phyloP scores from a whole-genome alignment of 2,113 vertebrate species.

The Nicator chloris region DNA sequence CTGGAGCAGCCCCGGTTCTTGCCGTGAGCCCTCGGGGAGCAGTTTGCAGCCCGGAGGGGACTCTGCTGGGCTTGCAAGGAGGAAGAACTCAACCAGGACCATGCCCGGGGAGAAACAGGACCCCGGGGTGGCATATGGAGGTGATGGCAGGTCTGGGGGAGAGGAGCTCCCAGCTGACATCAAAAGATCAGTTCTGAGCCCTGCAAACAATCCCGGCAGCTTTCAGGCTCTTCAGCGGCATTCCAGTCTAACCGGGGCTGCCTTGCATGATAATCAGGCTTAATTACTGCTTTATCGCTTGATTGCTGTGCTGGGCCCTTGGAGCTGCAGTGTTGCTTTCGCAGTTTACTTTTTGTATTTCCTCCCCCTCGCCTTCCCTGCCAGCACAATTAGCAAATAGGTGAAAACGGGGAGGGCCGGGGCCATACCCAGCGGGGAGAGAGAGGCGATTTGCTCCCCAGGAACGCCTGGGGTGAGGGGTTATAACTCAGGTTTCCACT shows the following conservation, averaged over 20 bases:
- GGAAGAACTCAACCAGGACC: background rate
- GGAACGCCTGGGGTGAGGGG: background rate
- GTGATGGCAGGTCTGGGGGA: constrained; percentile 20
- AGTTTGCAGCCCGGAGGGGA: background rate
- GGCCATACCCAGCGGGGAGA: background rate
- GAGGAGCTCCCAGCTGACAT: constrained; percentile 67
- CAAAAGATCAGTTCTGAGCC: constrained; percentile 67
- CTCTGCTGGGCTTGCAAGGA: background rate
- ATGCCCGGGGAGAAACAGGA: background rate
- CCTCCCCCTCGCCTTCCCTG: constrained; percentile 12
- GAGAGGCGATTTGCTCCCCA: background rate
- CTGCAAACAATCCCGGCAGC: constrained; percentile 66
- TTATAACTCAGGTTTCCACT: background rate
- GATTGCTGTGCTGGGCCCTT: constrained; percentile 71
- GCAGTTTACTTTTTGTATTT: constrained; percentile 67
- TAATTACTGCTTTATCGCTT: constrained; percentile 75
- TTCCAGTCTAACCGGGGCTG: constrained; percentile 74
- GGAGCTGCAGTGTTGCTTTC: constrained; percentile 55
- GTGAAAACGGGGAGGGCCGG: constrained; percentile 14
- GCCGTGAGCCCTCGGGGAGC: background rate
- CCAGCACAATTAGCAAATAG: constrained; percentile 48
- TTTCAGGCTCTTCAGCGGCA: constrained; percentile 68
- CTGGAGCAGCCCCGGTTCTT: background rate
- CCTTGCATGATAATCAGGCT: constrained; percentile 79
- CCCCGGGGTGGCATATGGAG: constrained; percentile 1